Evolutionary conservation across 2,888 invertebrate species (phyloP), one percentile per base, ranked within the genome.

Genomic region (Eutolmus rufibarbis): DNA sequence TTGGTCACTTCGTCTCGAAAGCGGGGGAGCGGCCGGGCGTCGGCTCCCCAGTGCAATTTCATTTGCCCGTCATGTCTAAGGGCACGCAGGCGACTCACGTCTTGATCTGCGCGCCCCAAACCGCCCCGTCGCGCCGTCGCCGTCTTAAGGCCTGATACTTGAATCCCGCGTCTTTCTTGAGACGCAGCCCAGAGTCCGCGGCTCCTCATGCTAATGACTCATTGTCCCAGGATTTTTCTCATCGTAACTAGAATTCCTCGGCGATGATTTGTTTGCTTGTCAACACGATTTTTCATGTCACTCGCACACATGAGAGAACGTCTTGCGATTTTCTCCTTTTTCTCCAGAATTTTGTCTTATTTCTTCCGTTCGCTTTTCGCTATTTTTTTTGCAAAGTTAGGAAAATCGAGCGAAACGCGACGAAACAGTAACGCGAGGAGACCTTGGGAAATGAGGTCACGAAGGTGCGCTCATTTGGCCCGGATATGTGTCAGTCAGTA

Each of bases 241-340:
- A 46, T 23, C 74, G 74, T 74, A 74, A 85, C 74, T 85, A 85
- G 85, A 85, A 85, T 85, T 85, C 85, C 28, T 19, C 46, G 74
- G 31, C 74, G 74, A 85, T 85, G 85, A 85, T 85, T 85, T 85
- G 74, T 85, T 85, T 85, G 74, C 43, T 85, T 85, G 85, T 85
- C 85, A 74, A 74, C 85, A 74, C 34, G 40, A 84, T 19, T 74
- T 85, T 85, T 74, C 85, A 66, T 74, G 74, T 74, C 46, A 46
- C 43, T 40, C n/a, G 4, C 66, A 84, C 34, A 74, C 34, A 82
- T 23, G 23, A 16, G 34, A 46, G 66, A 2, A 23, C 28, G 7
- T 28, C 28, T 66, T 66, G 9, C 66, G 19, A 66, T 66, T 23
- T 66, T 28, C 16, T 31, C 16, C n/a, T 79, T 43, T 79, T 79